These are phyloP conservation scores for Thunnus maccoyii DNA, from an alignment of 2,113 vertebrate genomes.

Conservation along the genomic window DNA sequence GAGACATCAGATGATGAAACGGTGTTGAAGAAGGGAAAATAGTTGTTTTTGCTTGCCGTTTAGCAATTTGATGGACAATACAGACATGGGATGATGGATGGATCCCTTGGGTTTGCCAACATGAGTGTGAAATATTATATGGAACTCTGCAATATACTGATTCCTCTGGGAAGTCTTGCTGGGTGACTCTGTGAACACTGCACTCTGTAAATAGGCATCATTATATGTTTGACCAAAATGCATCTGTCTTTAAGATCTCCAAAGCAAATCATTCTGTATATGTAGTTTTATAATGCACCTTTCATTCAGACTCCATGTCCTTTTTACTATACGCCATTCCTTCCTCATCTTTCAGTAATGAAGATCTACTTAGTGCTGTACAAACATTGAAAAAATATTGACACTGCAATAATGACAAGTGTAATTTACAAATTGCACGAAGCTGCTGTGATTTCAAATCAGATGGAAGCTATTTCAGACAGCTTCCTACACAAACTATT, in stretches of 20 bases:
- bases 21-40: background rate
- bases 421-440: background rate
- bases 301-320: background rate
- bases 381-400: no score
- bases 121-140: slow-evolving; percentile 30
- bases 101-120: slow-evolving; percentile 14
- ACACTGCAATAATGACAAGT: background rate
- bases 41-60: slow-evolving; percentile 20
- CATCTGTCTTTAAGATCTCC: slow-evolving; percentile 1
- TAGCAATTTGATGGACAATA: slow-evolving; percentile 30
- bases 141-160: background rate
- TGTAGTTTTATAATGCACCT: background rate
- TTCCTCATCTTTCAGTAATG: no score
- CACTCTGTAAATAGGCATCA: background rate
- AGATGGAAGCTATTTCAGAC: no score
- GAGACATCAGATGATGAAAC: slow-evolving; percentile 29
- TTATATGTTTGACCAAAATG: background rate
- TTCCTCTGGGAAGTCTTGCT: background rate
- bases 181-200: background rate
- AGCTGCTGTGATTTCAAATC: background rate
- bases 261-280: background rate
- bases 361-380: no score
- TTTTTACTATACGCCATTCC: no score
- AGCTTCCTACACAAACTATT: no score
- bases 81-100: slow-evolving; percentile 26